Base-by-base conservation (phyloP, 2,113 vertebrate genomes). In the Synodontis membranacea region DNA sequence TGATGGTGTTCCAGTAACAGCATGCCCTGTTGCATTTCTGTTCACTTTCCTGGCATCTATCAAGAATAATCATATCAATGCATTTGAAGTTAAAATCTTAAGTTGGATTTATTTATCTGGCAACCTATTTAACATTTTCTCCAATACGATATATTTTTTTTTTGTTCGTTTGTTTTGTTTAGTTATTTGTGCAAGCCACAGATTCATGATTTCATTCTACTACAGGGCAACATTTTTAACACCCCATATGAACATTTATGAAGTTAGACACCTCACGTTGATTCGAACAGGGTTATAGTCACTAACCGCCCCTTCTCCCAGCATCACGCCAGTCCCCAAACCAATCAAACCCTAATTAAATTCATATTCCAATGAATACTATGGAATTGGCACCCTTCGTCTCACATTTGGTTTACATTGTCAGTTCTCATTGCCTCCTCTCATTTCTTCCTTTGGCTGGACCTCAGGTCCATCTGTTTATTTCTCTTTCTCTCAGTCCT, bases 361-460 rank as follows among this genome's bases (percentile, higher is more conserved):
- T 95, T 94, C 92, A 94, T 94, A 93, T 93, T 70, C 50, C 62
- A 66, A 78, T 88, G 90, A 93, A 92, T 91, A 90, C 84, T 81
- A 86, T 93, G 87, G 85, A 95, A 94, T 94, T 94, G 94, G 92
- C 93, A 89, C 93, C 92, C 89, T 84, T 89, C 89, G 87, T 93
- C 93, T 93, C 89, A 85, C 91, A 68, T 80, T 85, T 62, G 84
- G n/a, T 82, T 86, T 88, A 92, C 93, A 92, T 93, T 92, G 91
- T 94, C 91, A 91, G 93, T 94, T 93, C 89, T 92, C 91, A 92
- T 44, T 93, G 92, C 89, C 89, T 86, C 92, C 82, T 93, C 91
- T 89, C 88, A 92, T 94, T 94, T 94, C 92, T 94, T 92, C 93
- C 95, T 94, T 92, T 93, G 93, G 93, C 94, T 94, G 93, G 93